Base-by-base conservation (phyloP, 2,797 vertebrate genomes). In the Acanthurus tractus region DNA sequence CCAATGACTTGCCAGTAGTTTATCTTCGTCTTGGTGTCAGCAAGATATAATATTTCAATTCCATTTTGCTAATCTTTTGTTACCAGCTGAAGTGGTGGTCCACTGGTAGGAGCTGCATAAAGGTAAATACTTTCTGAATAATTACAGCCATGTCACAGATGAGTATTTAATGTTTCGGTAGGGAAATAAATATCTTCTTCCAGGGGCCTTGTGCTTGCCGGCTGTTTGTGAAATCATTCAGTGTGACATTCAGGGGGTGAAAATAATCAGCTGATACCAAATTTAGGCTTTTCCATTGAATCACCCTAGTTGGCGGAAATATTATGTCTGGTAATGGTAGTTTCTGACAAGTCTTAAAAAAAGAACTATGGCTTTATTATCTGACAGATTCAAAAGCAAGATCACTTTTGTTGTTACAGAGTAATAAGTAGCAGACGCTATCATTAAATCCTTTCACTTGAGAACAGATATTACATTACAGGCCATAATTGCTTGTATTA, bases 1-100 rank as follows among this genome's bases (percentile, higher is more conserved):
- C 97, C 96, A 97, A 96, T 96, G 91, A 91, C 89, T 91, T 67
- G 90, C 84, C 76, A 66, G 87, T 89, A 89, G 92, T 89, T 87
- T 86, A 87, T 82, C 76, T 71, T 46, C 6, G 76, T 86, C 83
- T 79, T 80, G 74, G 56, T 76, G 77, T 80, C 76, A 72, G 25
- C 29, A 66, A 76, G 70, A 52, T 78, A 63, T 74, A 89, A 93
- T 89, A 92, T 90, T 90, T 93, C 78, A 85, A 85, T 66, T 78
- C 67, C 63, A 72, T 89, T 94, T 95, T 94, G 91, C 87, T 88
- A 53, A 53, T 73, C 64, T 84, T 94, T 95, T 93, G 91, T 91
- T 91, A 94, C 89, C 85, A 75, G 88, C 92, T 88, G 92, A 93
- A 89, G 93, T 76, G 87, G 91, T 87, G 91, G 79, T 93, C 94